Evolutionary conservation across 1,140 invertebrate genomes (phyloP), one percentile per base, ranked within the genome.

Genomic region (Bombus superbus): DNA sequence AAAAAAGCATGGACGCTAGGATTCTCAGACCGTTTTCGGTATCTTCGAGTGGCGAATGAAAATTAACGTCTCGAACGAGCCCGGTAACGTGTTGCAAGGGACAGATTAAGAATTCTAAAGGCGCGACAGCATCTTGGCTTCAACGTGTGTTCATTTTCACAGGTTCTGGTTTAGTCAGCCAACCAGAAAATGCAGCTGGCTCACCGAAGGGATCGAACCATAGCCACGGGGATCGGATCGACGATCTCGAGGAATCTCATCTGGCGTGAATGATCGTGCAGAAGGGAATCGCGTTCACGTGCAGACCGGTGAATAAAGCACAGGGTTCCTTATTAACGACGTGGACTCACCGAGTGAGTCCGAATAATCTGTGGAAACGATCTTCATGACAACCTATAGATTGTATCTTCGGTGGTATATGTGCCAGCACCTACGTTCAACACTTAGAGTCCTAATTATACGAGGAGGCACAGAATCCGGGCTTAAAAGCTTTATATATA

Each of bases 401-500:
- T 76, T 59, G 69, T 83, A 75, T 78, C 86, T 84, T 11, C 18
- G 78, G 44, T 75, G 59, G 76, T 66, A 59, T 78, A 82, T 69
- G 76, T 68, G 64, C 44, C 83, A 64, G 66, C 83, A 38, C n/a
- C 83, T 85, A 85, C 83, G 83, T 62, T 62, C 68, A 85, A 85
- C 83, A 85, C 76, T 85, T 85, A 80, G 66, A 68, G 25, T 57
- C 74, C 83, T 85, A 85, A 85, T 85, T 85, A 85, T 85, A 85
- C 83, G 72, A 68, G 53, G 40, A 73, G 78, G 69, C 74, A 69
- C 47, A 62, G 53, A 74, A 83, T 79, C 79, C 68, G 69, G 82
- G 86, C 88, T 88, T 89, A 89, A 89, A 89, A 89, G 86, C 86
- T 88, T 90, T 90, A 90, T 88, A 90, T 90, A 86, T 81, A 86